Evolutionary conservation across 2,113 vertebrate genomes (phyloP), one percentile per base, ranked within the genome.

Genomic region (Thryonomys swinderianus): DNA sequence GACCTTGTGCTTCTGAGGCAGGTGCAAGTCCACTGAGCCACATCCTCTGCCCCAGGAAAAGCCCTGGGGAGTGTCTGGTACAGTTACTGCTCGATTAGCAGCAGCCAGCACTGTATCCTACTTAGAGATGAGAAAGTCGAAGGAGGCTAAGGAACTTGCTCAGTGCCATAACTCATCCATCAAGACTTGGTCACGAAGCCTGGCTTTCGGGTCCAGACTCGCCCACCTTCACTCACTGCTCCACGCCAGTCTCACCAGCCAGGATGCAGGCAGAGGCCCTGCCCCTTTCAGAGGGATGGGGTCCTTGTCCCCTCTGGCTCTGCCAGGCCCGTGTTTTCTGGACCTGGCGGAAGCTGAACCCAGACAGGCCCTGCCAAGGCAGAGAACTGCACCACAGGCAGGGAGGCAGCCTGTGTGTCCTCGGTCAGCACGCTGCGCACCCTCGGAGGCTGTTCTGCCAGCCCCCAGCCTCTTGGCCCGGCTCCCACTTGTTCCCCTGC

Each of bases 91-190:
- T 92, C 78, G 45, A 48, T 23, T 48, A 61, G 61, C 51, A 64
- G 55, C 4, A 64, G 45, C 42, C 32, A 27, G 45, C 59, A 64
- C 34, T 40, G 45, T 40, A 78, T 21, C 23, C 34, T 74, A 13
- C 30, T 81, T 73, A 71, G 8, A 51, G n/a, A 84, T 82, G 89
- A 85, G 57, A 89, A 93, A n/a, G 34, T 40, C 82, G 81, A 67
- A 80, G 57, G 59, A 45, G 57, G n/a, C 78, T 90, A 76, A 91
- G 69, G 91, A 94, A 82, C 57, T 81, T 73, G n/a, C 67, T 61
- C 61, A 80, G 93, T 34, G 59, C 37, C 53, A 82, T 16, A 61
- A 21, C n/a, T 67, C 51, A 42, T 20, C 76, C 23, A 34, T 32
- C 85, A 81, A 32, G 23, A 16, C 20, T 37, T 74, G 40, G 59